phyloP scores from a whole-genome alignment of 2,113 vertebrate genomes.

The Craseonycteris thonglongyai region DNA sequence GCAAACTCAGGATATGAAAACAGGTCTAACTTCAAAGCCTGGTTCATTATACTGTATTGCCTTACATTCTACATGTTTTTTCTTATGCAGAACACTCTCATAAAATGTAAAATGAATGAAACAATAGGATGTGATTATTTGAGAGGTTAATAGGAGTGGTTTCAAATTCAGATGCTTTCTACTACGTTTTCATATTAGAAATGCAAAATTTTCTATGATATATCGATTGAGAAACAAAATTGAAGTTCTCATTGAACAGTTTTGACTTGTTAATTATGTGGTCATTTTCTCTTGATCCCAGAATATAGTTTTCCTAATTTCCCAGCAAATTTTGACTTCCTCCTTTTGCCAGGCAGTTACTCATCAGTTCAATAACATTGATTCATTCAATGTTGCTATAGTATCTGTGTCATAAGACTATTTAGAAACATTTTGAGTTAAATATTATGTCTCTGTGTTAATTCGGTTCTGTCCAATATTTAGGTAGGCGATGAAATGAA shows the following conservation, averaged over 20 bases:
- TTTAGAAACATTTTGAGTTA: not conserved
- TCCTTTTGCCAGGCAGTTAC: not conserved
- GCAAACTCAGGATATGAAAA: not conserved
- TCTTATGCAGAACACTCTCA: not conserved
- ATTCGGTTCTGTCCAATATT: not conserved
- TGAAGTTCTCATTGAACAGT: not conserved
- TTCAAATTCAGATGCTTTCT: conserved; percentile 10
- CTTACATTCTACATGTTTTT: not conserved
- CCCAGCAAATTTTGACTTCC: not conserved
- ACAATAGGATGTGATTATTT: not conserved
- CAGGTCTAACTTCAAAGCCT: not conserved
- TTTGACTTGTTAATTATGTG: not conserved
- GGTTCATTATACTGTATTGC: not conserved
- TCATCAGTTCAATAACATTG: not conserved
- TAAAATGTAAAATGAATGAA: conserved; percentile 1
- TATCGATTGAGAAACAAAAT: not conserved
- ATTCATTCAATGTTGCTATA: not conserved
- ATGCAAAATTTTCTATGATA: not conserved
- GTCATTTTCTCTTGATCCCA: not conserved
- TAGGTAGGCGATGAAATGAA: not conserved
- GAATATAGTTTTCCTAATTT: not conserved
- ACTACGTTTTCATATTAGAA: conserved; percentile 24
- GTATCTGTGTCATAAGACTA: not conserved
- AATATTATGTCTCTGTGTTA: not conserved
- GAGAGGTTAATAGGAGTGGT: not conserved